Evolutionary conservation across 2,113 vertebrate species (phyloP), one percentile per base, ranked within the genome.

Genomic region (Engystomops pustulosus): DNA sequence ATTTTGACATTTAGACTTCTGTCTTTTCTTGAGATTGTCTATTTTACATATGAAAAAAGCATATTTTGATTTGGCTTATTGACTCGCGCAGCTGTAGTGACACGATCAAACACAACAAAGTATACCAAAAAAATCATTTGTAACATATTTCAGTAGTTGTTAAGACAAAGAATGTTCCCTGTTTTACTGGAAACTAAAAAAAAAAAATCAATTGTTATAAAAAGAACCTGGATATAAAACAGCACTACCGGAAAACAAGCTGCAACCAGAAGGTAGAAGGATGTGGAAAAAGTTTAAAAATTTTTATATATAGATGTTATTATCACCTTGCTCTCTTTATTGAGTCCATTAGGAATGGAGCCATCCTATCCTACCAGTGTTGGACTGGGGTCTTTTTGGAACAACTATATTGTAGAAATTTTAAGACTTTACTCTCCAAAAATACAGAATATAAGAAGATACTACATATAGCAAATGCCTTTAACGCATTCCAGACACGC

Each of bases 1-100:
- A 83, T 83, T 83, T 83, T 83, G 81, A 83, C 81, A 83, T 75
- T 83, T 58, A 34, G 17, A 76, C 81, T 83, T 65, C 71, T 76
- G 71, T 76, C 81, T 65, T 74, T 83, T 83, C 80, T 75, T 83
- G 55, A 75, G 53, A 75, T 83, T 65, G 36, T 49, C 53, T 76
- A 58, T 76, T 83, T 76, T 75, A 83, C 70, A 83, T 76, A 75
- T 83, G 70, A 83, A 83, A n/a, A 81, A 83, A 81, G 58, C 71
- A 83, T 76, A 83, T 83, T 83, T 83, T 82, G 51, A 74, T 62
- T 74, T 62, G 70, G 55, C 81, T 65, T 76, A 65, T 75, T 83
- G 55, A 62, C 55, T 65, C 55, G 34, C 67, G 81, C 81, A 74
- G 70, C 81, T 75, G 53, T 67, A 51, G 38, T 83, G 53, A 76